These are phyloP conservation scores for Biston stratarius DNA, from an alignment of 2,888 invertebrate species.

Conservation along the genomic window DNA sequence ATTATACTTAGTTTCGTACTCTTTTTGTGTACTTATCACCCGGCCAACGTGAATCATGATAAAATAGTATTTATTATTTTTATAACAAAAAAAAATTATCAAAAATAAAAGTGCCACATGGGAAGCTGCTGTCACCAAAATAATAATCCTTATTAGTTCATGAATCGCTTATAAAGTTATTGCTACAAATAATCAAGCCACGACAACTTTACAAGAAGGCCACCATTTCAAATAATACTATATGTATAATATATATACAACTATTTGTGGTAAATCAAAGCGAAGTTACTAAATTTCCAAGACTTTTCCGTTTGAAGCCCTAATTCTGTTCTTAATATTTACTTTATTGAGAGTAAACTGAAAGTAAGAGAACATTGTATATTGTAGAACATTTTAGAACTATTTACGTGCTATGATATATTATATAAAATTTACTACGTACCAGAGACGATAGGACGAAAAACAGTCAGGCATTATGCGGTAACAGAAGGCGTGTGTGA, in stretches of 20 bases:
- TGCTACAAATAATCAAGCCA: slow-evolving; percentile 2
- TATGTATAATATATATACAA: not conserved
- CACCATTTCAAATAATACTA: not conserved
- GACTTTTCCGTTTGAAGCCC: slow-evolving; percentile 3
- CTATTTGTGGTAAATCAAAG: slow-evolving; percentile 11
- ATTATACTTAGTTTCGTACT: too few species aligned
- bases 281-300: slow-evolving; percentile 2
- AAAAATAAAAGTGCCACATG: too few species aligned
- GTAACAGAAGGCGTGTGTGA: too few species aligned
- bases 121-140: not conserved
- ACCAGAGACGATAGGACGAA: too few species aligned
- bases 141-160: not conserved
- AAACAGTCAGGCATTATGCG: too few species aligned
- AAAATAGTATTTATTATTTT: too few species aligned
- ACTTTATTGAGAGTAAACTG: not conserved
- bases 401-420: too few species aligned
- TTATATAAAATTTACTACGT: too few species aligned
- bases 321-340: not conserved
- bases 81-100: too few species aligned
- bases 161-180: not conserved
- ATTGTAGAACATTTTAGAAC: not conserved
- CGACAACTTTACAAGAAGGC: slow-evolving; percentile 1
- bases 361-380: not conserved
- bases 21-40: too few species aligned
- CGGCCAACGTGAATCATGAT: too few species aligned